Conservation (phyloP, 1,140 invertebrate genomes). For the Ceratosolen solmsi region DNA sequence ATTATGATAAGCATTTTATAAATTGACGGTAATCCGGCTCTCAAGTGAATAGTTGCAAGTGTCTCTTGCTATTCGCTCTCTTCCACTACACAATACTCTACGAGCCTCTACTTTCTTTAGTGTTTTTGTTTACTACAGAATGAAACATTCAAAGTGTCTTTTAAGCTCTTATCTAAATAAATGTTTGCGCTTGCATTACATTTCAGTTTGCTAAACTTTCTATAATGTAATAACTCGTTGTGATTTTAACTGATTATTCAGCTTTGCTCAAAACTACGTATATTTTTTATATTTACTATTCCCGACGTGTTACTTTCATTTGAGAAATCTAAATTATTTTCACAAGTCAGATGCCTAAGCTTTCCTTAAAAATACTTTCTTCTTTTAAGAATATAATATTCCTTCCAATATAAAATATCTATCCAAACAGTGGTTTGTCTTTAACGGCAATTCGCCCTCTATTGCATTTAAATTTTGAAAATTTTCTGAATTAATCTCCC, state of each 20-base stretch:
- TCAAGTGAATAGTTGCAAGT: neutral
- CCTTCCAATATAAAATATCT: neutral
- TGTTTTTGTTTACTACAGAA: slow-evolving; percentile 17
- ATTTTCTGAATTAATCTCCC: neutral
- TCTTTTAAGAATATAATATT: neutral
- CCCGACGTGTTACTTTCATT: neutral
- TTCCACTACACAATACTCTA: neutral
- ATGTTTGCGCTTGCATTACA: slow-evolving; percentile 6
- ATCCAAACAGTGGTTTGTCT: neutral
- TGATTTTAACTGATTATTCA: neutral
- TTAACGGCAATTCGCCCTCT: neutral
- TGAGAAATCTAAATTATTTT: neutral
- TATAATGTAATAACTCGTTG: neutral
- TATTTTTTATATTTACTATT: neutral
- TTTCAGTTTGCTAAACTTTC: neutral
- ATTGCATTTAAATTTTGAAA: neutral
- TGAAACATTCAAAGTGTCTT: neutral
- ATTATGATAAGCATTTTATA: neutral
- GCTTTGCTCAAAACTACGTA: neutral
- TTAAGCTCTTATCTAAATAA: slow-evolving; percentile 17
- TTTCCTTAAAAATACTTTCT: too few species aligned
- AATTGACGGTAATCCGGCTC: neutral
- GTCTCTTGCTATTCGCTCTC: neutral
- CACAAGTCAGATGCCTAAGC: neutral
- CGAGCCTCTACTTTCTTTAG: neutral